Percentiles rank a stretch among this genome's conserved stretches.
phyloP scores from a whole-genome alignment of 2,888 invertebrate species.

The Cheilosia impressa region DNA sequence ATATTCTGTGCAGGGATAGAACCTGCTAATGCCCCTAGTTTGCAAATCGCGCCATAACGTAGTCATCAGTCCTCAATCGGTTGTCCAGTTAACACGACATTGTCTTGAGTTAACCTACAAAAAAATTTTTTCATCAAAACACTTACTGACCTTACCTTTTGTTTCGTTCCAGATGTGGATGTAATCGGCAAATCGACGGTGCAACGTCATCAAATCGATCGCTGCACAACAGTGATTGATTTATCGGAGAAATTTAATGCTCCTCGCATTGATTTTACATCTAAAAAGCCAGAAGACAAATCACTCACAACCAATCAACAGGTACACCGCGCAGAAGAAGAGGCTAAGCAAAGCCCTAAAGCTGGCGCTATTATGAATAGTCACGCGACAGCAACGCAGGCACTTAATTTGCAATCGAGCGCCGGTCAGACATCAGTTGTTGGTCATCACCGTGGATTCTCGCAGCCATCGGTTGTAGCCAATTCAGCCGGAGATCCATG shows the following conservation, averaged over 20 bases:
- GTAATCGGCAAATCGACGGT: slow-evolving; percentile 58
- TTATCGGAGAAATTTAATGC: slow-evolving; percentile 16
- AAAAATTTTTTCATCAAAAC: too few relatives aligned
- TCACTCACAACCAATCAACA: not conserved
- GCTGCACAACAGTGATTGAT: slow-evolving; percentile 70
- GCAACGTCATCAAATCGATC: slow-evolving; percentile 66
- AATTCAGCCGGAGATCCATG: slow-evolving; percentile 83
- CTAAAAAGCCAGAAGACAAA: slow-evolving; percentile 4
- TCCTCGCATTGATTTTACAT: slow-evolving; percentile 1
- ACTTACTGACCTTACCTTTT: not conserved
- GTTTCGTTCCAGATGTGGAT: slow-evolving; percentile 58
- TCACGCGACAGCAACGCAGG: slow-evolving; percentile 83
- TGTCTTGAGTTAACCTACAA: too few relatives aligned
- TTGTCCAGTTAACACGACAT: not conserved
- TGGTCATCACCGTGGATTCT: slow-evolving; percentile 84
- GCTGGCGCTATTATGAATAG: slow-evolving; percentile 82
- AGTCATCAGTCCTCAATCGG: not conserved
- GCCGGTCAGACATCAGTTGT: slow-evolving; percentile 83
- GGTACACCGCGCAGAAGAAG: slow-evolving; percentile 40
- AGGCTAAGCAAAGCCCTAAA: slow-evolving; percentile 62
- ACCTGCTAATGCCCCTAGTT: not conserved
- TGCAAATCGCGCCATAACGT: not conserved
- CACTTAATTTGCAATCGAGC: slow-evolving; percentile 80
- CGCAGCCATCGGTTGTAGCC: slow-evolving; percentile 82
- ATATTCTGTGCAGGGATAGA: slow-evolving; percentile 5